A percentile compares a stretch with the other conserved stretches of the same genome.
Evolutionary conservation across 2,888 invertebrate species (phyloP).

Genomic region (Camptogramma bilineatum): DNA sequence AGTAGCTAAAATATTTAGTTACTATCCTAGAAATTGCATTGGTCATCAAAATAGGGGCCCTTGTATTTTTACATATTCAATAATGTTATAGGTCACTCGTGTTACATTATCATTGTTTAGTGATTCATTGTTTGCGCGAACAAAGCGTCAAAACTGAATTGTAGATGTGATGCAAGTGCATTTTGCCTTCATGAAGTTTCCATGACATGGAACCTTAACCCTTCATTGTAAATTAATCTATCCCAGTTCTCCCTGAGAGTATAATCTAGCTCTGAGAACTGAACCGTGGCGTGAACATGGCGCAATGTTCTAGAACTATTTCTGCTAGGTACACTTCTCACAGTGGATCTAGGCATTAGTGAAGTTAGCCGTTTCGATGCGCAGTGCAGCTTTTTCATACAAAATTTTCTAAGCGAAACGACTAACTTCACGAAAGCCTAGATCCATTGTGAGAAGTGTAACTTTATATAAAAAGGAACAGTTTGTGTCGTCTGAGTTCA

Average conservation of each 20-base stretch:
- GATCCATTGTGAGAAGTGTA: too few relatives aligned
- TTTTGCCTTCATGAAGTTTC: constrained; percentile 20
- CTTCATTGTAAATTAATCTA: constrained; percentile 7
- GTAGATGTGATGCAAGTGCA: constrained; percentile 42
- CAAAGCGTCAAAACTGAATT: constrained; percentile 44
- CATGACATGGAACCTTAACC: constrained; percentile 20
- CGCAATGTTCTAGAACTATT: not conserved
- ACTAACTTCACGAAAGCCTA: too few relatives aligned
- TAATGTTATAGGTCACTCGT: constrained; percentile 56
- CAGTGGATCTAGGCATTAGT: too few relatives aligned
- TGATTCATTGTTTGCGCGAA: constrained; percentile 60
- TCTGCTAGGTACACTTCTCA: too few relatives aligned
- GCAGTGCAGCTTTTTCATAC: too few relatives aligned
- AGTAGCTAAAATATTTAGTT: constrained; percentile 2
- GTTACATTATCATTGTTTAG: constrained; percentile 56
- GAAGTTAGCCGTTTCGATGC: too few relatives aligned
- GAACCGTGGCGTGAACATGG: not conserved
- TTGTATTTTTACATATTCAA: constrained; percentile 60
- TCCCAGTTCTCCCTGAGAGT: not conserved
- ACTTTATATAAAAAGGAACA: too few relatives aligned
- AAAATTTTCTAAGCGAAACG: too few relatives aligned
- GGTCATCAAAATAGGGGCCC: constrained; percentile 46
- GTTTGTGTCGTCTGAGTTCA: not conserved
- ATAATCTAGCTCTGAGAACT: not conserved
- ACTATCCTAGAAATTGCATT: constrained; percentile 30